Percentiles rank a stretch among this genome's conserved stretches.
Conservation (phyloP, 2,888 invertebrate genomes). For the Drosophila prolongata region DNA sequence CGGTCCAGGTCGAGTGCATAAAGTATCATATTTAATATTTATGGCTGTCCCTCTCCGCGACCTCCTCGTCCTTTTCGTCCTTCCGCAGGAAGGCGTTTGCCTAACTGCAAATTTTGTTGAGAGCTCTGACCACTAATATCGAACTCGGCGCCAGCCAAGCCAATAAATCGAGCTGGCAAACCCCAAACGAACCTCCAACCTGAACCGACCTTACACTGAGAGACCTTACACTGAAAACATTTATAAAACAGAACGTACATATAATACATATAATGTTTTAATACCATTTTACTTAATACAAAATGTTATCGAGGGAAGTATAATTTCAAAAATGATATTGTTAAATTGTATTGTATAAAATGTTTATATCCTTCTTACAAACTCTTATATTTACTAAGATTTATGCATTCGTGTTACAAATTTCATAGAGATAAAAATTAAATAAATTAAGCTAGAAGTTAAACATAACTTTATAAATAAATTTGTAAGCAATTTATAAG, state of each 20-base stretch:
- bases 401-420: too few species aligned
- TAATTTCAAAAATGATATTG: too few species aligned
- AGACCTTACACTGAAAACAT: not conserved
- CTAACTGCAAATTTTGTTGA: constrained; percentile 45
- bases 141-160: constrained; percentile 59
- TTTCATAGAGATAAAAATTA: too few species aligned
- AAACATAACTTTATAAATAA: too few species aligned
- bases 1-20: constrained; percentile 53
- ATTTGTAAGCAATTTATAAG: too few species aligned
- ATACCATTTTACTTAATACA: not conserved
- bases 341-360: too few species aligned
- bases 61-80: constrained; percentile 7
- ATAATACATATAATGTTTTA: not conserved
- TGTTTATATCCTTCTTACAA: too few species aligned
- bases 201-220: constrained; percentile 9
- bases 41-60: constrained; percentile 52
- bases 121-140: constrained; percentile 67
- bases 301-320: too few species aligned
- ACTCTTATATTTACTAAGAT: too few species aligned
- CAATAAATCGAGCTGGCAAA: constrained; percentile 72
- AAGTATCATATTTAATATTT: constrained; percentile 82
- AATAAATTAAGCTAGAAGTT: too few species aligned
- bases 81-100: constrained; percentile 12
- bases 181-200: constrained; percentile 23
- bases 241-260: too few species aligned